Evolutionary conservation across 2,888 invertebrate genomes (phyloP), one percentile per base, ranked within the genome.

Genomic region (Mantis religiosa): DNA sequence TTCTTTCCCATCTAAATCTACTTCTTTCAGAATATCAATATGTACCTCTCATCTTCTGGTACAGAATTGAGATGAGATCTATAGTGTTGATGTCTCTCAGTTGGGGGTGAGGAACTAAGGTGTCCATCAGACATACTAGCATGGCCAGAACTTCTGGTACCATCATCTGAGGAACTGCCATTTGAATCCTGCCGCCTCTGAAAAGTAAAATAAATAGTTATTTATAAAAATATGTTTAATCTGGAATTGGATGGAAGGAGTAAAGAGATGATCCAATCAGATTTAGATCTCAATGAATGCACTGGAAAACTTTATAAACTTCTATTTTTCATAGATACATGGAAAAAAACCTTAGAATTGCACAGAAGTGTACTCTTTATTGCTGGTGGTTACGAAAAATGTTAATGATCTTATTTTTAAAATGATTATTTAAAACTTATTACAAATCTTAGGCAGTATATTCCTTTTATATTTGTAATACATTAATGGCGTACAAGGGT

Each of bases 101-200:
- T 92, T 15, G 92, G 92, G 0, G 93, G 92, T 15, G 93, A 92
- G 28, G 92, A 92, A 25, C 92, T 92, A 90, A 94, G 94, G 30
- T 94, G 94, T 88, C 97, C 97, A 93, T 98, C 98, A n/a, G 98
- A 98, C 98, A 98, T 98, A 91, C 97, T 97, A 12, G 98, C 98
- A 93, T 98, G 98, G 0, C 98, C 98, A 1, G 98, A 98, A n/a
- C 98, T 98, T 81, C 98, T 94, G 93, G 97, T 97, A 93, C 92
- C 93, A 88, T 98, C 98, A 92, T 98, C 97, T 3, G 97, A 98
- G 28, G 97, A 97, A 93, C 97, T 97, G 41, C 93, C 93, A 93
- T 96, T 96, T 92, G 96, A 96, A 89, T 96, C 96, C 89, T 95
- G 95, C 93, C 93, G 93, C 91, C 93, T 93, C 92, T 94, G 92